Base-by-base conservation (phyloP, 2,888 invertebrate genomes). In the Conchocele bisecta region DNA sequence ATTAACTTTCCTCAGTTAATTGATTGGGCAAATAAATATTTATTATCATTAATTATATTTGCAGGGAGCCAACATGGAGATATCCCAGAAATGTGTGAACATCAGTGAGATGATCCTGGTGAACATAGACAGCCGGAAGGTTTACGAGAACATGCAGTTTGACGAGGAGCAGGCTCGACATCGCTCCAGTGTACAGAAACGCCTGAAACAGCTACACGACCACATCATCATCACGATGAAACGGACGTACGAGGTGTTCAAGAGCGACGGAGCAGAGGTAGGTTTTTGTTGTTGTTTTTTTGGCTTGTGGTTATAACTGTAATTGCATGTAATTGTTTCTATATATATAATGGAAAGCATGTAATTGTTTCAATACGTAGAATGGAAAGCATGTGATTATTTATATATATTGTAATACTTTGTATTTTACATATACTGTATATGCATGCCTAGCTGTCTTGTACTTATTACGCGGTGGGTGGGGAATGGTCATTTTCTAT, bases 51-150 rank as follows among this genome's bases (percentile, higher is more conserved):
- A n/a, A n/a, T n/a, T n/a, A n/a, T n/a, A n/a, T 33, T 39, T 60
- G 17, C 35, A 76, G 77, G 93, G 93, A 35, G 95, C 95, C 71
- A 96, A 96, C 90, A 85, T 87, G 83, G 84, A 86, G 33, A 90
- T 91, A 59, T 86, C 88, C 2, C 75, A 67, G 22, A 82, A 85
- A 61, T 91, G 91, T 81, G 89, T 89, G 39, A 87, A 86, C 58
- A 87, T 92, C 57, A 90, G 90, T 71, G 89, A 91, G 63, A 77
- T 86, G 44, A 79, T 91, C 15, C 84, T 92, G 15, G 86, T 92
- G 42, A 88, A 86, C 46, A 90, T 92, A 39, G 91, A 91, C 75
- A 79, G 80, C 33, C 84, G 88, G 39, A 91, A 89, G 71, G 86
- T 88, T 13, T 92, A 92, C 56, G 90, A 91, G 79, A 89, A 91